These are phyloP conservation scores for Holacanthus passer DNA, from an alignment of 2,113 vertebrate genomes.

Conservation along the genomic window DNA sequence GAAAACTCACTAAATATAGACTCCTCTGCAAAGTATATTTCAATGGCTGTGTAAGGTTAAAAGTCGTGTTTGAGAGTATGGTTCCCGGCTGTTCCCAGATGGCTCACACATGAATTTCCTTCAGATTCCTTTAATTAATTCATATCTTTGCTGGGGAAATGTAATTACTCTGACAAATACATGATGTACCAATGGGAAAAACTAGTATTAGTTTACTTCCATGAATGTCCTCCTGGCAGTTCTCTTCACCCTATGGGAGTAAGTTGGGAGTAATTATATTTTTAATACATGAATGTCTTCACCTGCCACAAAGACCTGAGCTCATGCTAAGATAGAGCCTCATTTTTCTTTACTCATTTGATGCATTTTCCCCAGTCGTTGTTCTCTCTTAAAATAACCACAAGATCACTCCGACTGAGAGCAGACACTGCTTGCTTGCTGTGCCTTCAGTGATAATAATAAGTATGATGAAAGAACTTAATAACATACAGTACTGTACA, in stretches of 20 bases:
- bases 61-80: neutral
- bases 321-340: slow-evolving; percentile 35
- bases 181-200: slow-evolving; percentile 43
- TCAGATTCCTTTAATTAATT: slow-evolving; percentile 71
- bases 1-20: slow-evolving; percentile 60
- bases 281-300: slow-evolving; percentile 65
- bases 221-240: slow-evolving; percentile 53
- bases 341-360: neutral
- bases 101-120: slow-evolving; percentile 50
- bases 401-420: neutral
- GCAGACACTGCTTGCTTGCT: neutral
- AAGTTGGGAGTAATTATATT: slow-evolving; percentile 69
- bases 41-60: slow-evolving; percentile 45
- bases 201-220: slow-evolving; percentile 51
- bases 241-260: slow-evolving; percentile 31
- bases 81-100: slow-evolving; percentile 49
- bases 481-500: neutral
- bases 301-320: slow-evolving; percentile 37
- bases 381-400: slow-evolving; percentile 23
- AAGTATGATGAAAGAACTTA: neutral
- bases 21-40: slow-evolving; percentile 51
- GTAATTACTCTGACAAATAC: slow-evolving; percentile 63
- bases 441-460: neutral
- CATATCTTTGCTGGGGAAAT: slow-evolving; percentile 46
- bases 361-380: slow-evolving; percentile 2